phyloP scores from a whole-genome alignment of 2,888 invertebrate species.

The Callyntrura guangdongensis region DNA sequence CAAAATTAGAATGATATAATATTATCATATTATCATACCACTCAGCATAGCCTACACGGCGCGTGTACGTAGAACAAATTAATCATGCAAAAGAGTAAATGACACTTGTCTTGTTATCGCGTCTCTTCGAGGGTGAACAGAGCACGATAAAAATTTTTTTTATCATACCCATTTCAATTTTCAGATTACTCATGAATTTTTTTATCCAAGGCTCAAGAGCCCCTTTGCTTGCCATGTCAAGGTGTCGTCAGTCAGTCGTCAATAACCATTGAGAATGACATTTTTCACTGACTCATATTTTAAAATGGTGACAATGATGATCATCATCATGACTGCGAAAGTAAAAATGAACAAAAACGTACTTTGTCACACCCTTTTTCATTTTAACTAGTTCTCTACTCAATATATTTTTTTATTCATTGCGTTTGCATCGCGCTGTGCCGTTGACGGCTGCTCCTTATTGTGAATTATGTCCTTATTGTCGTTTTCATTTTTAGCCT shows the following conservation, averaged over 20 bases:
- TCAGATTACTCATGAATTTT: conserved; percentile 39
- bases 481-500: conserved; percentile 52
- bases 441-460: not conserved
- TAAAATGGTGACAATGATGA: conserved; percentile 50
- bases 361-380: conserved; percentile 66
- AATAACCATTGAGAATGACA: conserved; percentile 36
- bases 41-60: not conserved
- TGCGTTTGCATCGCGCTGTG: not conserved
- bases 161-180: conserved; percentile 24
- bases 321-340: conserved; percentile 36
- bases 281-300: conserved; percentile 42
- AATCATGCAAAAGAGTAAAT: conserved; percentile 35
- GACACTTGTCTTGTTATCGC: conserved; percentile 20
- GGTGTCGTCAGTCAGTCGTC: conserved; percentile 62
- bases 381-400: conserved; percentile 22
- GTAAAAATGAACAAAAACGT: conserved; percentile 41
- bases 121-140: conserved; percentile 1
- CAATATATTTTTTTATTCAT: conserved; percentile 12
- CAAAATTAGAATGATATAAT: not conserved
- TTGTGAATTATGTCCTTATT: conserved; percentile 45
- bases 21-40: not conserved
- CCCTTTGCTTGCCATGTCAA: conserved; percentile 34
- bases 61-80: conserved; percentile 3
- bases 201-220: conserved; percentile 21
- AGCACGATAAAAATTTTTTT: conserved; percentile 17